Evolutionary conservation across 1,140 invertebrate species (phyloP).

Genomic region (Pinna nobilis): DNA sequence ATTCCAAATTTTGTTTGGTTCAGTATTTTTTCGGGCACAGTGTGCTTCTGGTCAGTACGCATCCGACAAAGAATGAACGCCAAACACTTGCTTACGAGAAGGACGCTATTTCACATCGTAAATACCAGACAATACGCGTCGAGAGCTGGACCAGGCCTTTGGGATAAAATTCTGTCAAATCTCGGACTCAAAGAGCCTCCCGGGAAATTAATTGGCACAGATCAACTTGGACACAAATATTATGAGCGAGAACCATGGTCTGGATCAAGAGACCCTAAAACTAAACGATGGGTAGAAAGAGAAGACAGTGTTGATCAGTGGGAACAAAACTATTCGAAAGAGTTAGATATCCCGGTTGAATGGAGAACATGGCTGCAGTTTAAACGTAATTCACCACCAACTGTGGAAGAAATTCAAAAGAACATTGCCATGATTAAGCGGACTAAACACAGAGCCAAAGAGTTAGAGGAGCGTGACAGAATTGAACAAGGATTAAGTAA

Average conservation of each 20-base stretch:
- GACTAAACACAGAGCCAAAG: not conserved
- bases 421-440: not conserved
- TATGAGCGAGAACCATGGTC: not conserved
- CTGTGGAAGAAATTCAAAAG: not conserved
- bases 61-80: too few relatives aligned
- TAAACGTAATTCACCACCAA: not conserved
- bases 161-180: not conserved
- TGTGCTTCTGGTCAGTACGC: too few relatives aligned
- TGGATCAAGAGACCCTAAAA: not conserved
- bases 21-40: too few relatives aligned
- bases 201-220: not conserved
- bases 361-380: slow-evolving; percentile 6
- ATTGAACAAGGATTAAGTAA: not conserved
- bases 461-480: slow-evolving; percentile 3
- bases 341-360: slow-evolving; percentile 1
- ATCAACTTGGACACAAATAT: slow-evolving; percentile 3
- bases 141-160: too few relatives aligned
- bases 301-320: not conserved
- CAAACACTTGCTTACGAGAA: too few relatives aligned
- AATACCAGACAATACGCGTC: not conserved
- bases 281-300: slow-evolving; percentile 2
- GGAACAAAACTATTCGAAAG: not conserved
- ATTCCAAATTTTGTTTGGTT: too few relatives aligned
- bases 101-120: not conserved
- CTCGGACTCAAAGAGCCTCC: not conserved